These are phyloP conservation scores for Lacerta bilineata DNA, from an alignment of 2,797 vertebrate species.

Conservation along the genomic window DNA sequence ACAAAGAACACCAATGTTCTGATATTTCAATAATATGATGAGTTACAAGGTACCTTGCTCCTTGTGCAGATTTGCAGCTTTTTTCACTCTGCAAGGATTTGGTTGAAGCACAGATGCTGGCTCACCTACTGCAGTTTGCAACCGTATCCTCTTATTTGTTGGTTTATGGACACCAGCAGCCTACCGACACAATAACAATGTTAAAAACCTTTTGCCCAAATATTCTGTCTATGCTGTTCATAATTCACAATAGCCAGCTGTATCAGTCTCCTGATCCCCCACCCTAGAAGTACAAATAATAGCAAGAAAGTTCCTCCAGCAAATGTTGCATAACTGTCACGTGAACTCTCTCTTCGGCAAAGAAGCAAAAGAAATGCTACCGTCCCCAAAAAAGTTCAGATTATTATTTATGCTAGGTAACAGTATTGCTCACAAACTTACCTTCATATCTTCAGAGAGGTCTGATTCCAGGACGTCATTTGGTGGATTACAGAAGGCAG, in stretches of 20 bases:
- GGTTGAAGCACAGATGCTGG: constrained; percentile 84
- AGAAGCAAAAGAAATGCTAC: constrained; percentile 11
- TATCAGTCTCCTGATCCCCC: neutral
- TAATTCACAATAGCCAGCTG: neutral
- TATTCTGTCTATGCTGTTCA: neutral
- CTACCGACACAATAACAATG: constrained; percentile 75
- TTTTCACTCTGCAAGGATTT: constrained; percentile 82
- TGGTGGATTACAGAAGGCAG: constrained; percentile 69
- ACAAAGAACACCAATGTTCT: neutral
- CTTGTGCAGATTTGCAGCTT: constrained; percentile 71
- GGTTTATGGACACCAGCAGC: constrained; percentile 75
- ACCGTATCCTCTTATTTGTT: constrained; percentile 76
- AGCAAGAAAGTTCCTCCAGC: neutral
- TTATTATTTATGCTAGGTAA: neutral
- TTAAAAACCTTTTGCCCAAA: constrained; percentile 60
- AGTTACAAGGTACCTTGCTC: constrained; percentile 69
- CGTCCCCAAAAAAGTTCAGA: neutral
- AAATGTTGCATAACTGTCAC: neutral
- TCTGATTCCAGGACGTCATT: constrained; percentile 69
- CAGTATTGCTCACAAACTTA: constrained; percentile 51
- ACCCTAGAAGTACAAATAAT: neutral
- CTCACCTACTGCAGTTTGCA: constrained; percentile 76
- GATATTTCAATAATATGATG: neutral
- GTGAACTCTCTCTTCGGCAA: constrained; percentile 43
- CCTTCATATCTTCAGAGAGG: constrained; percentile 73